Evolutionary conservation across 2,888 invertebrate genomes (phyloP).

Genomic region (Eutolmus rufibarbis): DNA sequence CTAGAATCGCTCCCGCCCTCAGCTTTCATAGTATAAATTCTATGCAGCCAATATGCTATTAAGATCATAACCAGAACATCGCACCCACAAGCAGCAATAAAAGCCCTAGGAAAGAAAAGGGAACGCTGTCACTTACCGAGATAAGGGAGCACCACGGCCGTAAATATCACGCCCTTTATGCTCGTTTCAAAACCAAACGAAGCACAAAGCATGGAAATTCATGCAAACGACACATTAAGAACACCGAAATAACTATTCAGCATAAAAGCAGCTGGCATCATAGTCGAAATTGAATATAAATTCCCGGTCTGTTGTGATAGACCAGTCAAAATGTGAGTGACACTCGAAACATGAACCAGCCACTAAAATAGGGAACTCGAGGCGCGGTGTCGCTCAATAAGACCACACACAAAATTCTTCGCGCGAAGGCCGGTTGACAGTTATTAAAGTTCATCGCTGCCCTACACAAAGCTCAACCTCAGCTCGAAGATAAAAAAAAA

Average conservation of each 20-base stretch:
- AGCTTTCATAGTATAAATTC: neutral
- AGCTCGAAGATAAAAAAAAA: neutral
- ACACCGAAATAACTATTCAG: neutral
- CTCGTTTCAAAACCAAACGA: neutral
- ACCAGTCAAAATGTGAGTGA: neutral
- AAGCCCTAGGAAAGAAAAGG: neutral
- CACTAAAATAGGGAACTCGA: neutral
- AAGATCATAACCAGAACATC: neutral
- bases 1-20: neutral
- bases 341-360: neutral
- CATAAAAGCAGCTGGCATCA: neutral
- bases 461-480: neutral
- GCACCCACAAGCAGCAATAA: neutral
- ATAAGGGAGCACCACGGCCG: neutral
- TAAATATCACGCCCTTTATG: neutral
- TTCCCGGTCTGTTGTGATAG: neutral
- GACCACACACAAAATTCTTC: neutral
- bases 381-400: neutral
- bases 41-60: neutral
- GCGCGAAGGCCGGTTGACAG: neutral
- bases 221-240: neutral
- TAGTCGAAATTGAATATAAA: neutral
- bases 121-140: neutral
- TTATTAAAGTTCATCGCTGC: neutral
- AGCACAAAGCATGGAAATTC: neutral